Conservation (phyloP, 1,140 invertebrate genomes). For the Drosophila busckii region DNA sequence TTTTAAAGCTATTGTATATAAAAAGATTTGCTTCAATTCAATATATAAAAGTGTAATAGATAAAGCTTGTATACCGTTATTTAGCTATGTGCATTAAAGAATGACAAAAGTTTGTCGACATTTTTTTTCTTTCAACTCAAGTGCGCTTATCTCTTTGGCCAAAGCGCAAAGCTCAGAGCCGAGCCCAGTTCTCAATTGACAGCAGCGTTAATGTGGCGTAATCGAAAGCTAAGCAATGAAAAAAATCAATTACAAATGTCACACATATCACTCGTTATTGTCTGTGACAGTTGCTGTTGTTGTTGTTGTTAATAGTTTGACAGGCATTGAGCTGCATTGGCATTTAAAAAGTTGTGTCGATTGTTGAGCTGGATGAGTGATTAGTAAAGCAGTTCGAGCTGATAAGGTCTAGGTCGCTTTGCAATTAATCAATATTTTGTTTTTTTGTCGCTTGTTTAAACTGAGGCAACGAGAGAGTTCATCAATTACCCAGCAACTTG, state of each 20-base stretch:
- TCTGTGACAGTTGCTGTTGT: conserved; percentile 52
- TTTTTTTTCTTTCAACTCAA: background rate
- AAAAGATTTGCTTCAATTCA: no score
- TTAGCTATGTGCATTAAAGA: background rate
- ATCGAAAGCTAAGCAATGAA: conserved; percentile 61
- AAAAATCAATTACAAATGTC: conserved; percentile 70
- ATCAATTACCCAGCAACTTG: conserved; percentile 50
- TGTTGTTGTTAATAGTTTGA: conserved; percentile 26
- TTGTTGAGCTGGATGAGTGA: conserved; percentile 47
- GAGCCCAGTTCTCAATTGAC: conserved; percentile 24
- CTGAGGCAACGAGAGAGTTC: no score
- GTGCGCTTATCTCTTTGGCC: no score
- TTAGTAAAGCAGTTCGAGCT: conserved; percentile 12
- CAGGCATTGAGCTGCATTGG: conserved; percentile 22
- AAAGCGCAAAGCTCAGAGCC: conserved; percentile 2
- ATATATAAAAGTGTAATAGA: no score
- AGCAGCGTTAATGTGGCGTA: conserved; percentile 60
- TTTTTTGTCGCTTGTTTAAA: no score
- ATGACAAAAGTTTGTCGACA: background rate
- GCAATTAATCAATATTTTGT: conserved; percentile 60
- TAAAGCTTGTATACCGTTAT: no score
- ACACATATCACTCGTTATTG: conserved; percentile 60
- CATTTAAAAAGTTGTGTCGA: conserved; percentile 8
- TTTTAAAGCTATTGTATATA: no score
- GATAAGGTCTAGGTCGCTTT: conserved; percentile 32